phyloP scores from a whole-genome alignment of 2,797 vertebrate genomes.

The Melanotaenia trifasciata region DNA sequence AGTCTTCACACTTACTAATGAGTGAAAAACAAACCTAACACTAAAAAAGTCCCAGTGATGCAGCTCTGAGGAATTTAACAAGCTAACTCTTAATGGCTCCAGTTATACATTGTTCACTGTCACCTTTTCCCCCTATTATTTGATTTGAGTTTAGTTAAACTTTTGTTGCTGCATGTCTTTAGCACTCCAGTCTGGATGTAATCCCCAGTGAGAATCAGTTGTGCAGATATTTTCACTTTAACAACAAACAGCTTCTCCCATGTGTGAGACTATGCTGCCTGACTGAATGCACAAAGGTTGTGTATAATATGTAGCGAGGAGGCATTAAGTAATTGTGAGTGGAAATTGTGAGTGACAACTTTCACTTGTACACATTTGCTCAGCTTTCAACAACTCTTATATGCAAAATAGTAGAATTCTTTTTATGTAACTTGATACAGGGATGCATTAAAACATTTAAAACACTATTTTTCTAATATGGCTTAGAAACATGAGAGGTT shows the following conservation, averaged over 20 bases:
- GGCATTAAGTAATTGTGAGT: slow-evolving; percentile 16
- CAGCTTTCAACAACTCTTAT: slow-evolving; percentile 16
- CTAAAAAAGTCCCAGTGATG: slow-evolving; percentile 3
- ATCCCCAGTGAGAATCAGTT: slow-evolving; percentile 7
- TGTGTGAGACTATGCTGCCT: slow-evolving; percentile 5
- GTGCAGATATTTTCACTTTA: slow-evolving; percentile 16
- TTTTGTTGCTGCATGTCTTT: background rate
- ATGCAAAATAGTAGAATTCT: slow-evolving; percentile 14
- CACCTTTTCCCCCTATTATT: background rate
- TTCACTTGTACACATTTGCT: slow-evolving; percentile 23
- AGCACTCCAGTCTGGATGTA: background rate
- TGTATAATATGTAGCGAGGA: slow-evolving; percentile 5
- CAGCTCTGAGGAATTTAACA: background rate
- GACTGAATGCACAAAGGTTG: background rate
- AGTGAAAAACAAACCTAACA: slow-evolving; percentile 39
- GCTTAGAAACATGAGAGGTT: slow-evolving; percentile 56
- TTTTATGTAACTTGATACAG: slow-evolving; percentile 4
- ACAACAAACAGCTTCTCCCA: slow-evolving; percentile 4
- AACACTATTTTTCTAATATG: slow-evolving; percentile 33
- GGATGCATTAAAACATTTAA: slow-evolving; percentile 12
- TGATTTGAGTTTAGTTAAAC: slow-evolving; percentile 3
- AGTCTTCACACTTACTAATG: slow-evolving; percentile 47
- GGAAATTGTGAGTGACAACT: slow-evolving; percentile 31
- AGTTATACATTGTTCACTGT: background rate
- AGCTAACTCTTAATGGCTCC: slow-evolving; percentile 6